phyloP scores from a whole-genome alignment of 2,888 invertebrate genomes.

The Autographa gamma region DNA sequence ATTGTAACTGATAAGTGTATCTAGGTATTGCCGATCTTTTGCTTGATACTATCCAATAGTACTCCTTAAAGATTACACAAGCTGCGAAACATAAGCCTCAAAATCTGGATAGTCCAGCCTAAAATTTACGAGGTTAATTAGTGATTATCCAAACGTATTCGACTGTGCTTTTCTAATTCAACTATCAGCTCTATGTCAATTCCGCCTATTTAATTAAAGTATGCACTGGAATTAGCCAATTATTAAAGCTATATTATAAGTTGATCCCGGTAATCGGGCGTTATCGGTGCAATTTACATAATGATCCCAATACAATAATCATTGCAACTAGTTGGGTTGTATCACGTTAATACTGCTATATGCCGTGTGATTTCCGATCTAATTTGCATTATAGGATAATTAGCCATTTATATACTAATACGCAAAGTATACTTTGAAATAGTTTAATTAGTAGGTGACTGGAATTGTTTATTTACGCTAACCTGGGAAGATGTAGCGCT shows the following conservation, averaged over 20 bases:
- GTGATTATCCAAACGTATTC: no score
- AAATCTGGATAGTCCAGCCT: no score
- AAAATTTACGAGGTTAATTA: no score
- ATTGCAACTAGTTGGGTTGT: slow-evolving; percentile 18
- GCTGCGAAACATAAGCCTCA: no score
- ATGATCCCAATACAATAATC: slow-evolving; percentile 3
- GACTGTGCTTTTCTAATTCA: not conserved
- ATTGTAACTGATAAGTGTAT: no score
- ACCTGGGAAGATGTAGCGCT: not conserved
- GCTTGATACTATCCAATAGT: no score
- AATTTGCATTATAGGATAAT: slow-evolving; percentile 24
- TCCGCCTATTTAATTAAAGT: not conserved
- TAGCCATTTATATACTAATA: not conserved
- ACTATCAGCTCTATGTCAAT: not conserved
- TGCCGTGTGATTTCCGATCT: slow-evolving; percentile 10
- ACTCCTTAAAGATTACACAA: no score
- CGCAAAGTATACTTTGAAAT: not conserved
- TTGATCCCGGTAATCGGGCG: slow-evolving; percentile 16
- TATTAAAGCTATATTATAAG: not conserved
- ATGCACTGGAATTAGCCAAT: not conserved
- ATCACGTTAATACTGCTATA: slow-evolving; percentile 11
- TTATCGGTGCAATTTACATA: slow-evolving; percentile 25
- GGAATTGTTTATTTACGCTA: not conserved
- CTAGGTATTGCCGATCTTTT: no score
- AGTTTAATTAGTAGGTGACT: not conserved